These are phyloP conservation scores for Cyanoramphus novaezelandiae DNA, from an alignment of 2,113 vertebrate species.

Conservation along the genomic window DNA sequence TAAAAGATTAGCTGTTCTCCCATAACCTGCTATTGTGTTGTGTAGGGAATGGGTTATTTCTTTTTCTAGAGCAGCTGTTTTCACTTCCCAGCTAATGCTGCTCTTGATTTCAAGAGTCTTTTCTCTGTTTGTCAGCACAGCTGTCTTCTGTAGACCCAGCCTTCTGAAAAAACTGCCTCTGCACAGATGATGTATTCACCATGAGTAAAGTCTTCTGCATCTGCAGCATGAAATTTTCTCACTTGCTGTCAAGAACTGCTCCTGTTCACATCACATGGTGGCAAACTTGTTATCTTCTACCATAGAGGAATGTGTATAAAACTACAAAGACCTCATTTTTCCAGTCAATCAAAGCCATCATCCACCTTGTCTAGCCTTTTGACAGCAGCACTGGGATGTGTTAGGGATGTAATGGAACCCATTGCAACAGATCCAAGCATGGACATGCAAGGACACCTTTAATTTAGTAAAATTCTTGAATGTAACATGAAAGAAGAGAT, in stretches of 20 bases:
- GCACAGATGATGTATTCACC: background rate
- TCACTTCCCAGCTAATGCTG: background rate
- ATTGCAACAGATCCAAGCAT: background rate
- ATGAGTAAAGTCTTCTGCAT: background rate
- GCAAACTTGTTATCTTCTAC: background rate
- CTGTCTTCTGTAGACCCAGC: background rate
- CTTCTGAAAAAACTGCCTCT: background rate
- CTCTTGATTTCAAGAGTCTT: background rate
- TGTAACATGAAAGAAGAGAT: background rate
- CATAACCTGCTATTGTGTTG: background rate
- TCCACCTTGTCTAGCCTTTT: background rate
- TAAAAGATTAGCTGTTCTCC: conserved; percentile 25
- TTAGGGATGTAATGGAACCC: background rate
- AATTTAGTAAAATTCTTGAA: background rate
- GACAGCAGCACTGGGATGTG: background rate
- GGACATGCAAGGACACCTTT: background rate
- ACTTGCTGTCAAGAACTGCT: fast-evolving
- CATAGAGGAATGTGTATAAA: background rate
- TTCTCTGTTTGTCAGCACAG: background rate
- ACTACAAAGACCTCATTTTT: background rate
- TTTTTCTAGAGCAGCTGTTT: background rate
- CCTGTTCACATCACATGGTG: background rate
- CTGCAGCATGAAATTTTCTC: background rate
- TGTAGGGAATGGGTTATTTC: background rate
- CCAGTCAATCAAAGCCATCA: background rate